phyloP scores from a whole-genome alignment of 2,888 invertebrate species.

The Brachyptera putata region DNA sequence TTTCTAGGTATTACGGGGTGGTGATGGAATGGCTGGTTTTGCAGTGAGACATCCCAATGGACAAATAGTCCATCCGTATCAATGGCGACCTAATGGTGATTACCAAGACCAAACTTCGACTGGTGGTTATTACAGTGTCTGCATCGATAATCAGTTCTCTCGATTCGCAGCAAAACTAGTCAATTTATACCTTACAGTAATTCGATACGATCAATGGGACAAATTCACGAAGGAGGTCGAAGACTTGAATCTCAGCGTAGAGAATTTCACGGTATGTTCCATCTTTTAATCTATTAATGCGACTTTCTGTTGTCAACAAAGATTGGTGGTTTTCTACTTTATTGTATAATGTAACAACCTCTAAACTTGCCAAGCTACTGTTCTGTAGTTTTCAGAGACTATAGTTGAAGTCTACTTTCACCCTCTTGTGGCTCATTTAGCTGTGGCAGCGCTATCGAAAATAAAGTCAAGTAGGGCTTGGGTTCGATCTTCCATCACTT shows the following conservation, averaged over 20 bases:
- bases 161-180: slow-evolving; percentile 85
- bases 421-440: too few relatives aligned
- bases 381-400: too few relatives aligned
- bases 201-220: slow-evolving; percentile 89
- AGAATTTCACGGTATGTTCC: slow-evolving; percentile 81
- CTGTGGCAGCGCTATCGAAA: too few relatives aligned
- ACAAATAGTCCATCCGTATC: slow-evolving; percentile 81
- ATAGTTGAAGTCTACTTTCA: too few relatives aligned
- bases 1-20: slow-evolving; percentile 79
- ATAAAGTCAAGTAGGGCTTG: too few relatives aligned
- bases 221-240: slow-evolving; percentile 85
- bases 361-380: too few relatives aligned
- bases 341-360: too few relatives aligned
- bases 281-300: too few relatives aligned
- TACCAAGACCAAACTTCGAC: slow-evolving; percentile 77
- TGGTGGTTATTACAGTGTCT: slow-evolving; percentile 86
- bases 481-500: too few relatives aligned
- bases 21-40: slow-evolving; percentile 91
- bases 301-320: too few relatives aligned
- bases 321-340: too few relatives aligned
- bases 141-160: slow-evolving; percentile 91
- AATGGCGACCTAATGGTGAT: slow-evolving; percentile 85
- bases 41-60: slow-evolving; percentile 83
- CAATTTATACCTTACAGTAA: slow-evolving; percentile 85
- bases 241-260: slow-evolving; percentile 79